phyloP scores from a whole-genome alignment of 2,113 vertebrate species.

The Cnemophilus loriae region DNA sequence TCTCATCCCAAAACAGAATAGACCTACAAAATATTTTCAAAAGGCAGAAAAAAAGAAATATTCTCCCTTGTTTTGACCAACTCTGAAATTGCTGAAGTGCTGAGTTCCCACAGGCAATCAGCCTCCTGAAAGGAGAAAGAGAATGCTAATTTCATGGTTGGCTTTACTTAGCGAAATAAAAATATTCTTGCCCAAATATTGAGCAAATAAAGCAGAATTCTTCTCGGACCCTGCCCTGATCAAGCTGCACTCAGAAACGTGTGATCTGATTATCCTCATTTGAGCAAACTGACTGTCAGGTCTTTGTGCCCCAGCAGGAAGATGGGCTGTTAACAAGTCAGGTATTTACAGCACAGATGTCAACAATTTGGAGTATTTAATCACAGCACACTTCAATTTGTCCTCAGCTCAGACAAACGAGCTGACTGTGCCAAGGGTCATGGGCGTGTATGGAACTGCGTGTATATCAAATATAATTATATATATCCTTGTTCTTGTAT shows the following conservation, averaged over 20 bases:
- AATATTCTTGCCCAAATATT: not conserved
- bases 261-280: not conserved
- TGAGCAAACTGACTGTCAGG: not conserved
- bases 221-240: not conserved
- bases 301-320: not conserved
- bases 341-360: conserved; percentile 2
- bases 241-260: not conserved
- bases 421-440: not conserved
- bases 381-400: not conserved
- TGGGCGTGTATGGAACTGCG: not conserved
- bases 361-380: conserved; percentile 9
- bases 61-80: not conserved
- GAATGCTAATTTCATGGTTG: not conserved
- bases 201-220: not conserved
- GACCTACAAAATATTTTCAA: not conserved
- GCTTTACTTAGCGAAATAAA: conserved; percentile 7
- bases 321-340: not conserved
- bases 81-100: not conserved
- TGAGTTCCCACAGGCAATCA: not conserved
- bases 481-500: not conserved
- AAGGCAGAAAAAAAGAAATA: not conserved
- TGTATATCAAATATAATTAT: not conserved
- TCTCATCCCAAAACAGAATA: not conserved
- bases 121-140: not conserved
- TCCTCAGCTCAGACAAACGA: not conserved